Evolutionary conservation across 2,888 invertebrate species (phyloP).

Genomic region (Dyspetes luteomarginatus): DNA sequence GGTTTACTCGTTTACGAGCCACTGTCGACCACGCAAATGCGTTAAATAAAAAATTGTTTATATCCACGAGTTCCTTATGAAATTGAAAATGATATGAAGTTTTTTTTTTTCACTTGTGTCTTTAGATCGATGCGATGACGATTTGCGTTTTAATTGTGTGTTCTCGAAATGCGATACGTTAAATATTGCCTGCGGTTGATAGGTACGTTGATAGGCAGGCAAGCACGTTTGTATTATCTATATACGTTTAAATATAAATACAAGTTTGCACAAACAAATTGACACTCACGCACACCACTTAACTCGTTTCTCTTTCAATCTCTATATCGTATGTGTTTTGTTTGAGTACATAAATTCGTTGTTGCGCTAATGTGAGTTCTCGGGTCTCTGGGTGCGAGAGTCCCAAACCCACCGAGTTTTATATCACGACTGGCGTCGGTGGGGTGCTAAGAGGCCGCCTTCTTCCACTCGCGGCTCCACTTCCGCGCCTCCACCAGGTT

Average conservation of each 20-base stretch:
- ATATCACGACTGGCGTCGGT: constrained; percentile 75
- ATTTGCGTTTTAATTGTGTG: constrained; percentile 19
- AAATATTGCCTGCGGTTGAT: not conserved
- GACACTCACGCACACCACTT: constrained; percentile 29
- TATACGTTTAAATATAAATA: constrained; percentile 4
- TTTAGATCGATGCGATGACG: constrained; percentile 6
- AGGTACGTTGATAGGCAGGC: constrained; percentile 1
- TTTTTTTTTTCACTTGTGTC: not conserved
- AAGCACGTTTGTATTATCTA: not conserved
- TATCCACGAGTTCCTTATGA: too few relatives aligned
- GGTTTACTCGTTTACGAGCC: not conserved
- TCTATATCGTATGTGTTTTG: not conserved
- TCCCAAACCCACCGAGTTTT: constrained; percentile 74
- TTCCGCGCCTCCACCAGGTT: constrained; percentile 69
- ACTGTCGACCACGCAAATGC: not conserved
- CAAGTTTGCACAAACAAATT: constrained; percentile 39
- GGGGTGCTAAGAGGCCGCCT: constrained; percentile 71
- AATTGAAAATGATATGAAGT: too few relatives aligned
- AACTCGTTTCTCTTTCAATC: not conserved
- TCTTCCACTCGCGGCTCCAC: constrained; percentile 72
- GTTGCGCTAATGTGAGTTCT: constrained; percentile 53
- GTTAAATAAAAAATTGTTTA: too few relatives aligned
- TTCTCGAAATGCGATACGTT: constrained; percentile 10
- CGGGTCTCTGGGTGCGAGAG: constrained; percentile 52
- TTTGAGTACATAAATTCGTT: constrained; percentile 36